phyloP scores from a whole-genome alignment of 2,888 invertebrate species.

The Campoplex nolae region DNA sequence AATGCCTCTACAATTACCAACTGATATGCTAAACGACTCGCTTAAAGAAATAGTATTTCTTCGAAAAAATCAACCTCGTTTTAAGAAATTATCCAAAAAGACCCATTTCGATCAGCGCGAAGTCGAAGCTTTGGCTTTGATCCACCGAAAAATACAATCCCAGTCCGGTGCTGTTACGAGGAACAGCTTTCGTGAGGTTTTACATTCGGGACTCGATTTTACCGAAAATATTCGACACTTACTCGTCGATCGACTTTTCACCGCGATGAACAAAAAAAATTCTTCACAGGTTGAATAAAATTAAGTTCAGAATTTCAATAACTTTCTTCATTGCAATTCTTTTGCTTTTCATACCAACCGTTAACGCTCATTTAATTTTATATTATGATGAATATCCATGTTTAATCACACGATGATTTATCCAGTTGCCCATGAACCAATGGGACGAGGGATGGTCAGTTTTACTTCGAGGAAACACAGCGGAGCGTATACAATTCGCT shows the following conservation, averaged over 20 bases:
- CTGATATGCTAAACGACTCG: conserved; percentile 76
- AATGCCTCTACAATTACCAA: conserved; percentile 78
- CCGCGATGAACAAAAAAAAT: conserved; percentile 74
- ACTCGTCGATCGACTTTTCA: conserved; percentile 79
- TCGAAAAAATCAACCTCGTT: conserved; percentile 74
- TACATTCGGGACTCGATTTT: conserved; percentile 80
- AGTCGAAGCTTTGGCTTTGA: conserved; percentile 79
- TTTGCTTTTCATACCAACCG: background rate
- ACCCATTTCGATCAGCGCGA: conserved; percentile 78
- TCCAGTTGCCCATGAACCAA: conserved; percentile 69
- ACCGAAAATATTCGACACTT: conserved; percentile 81
- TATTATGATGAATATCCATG: background rate
- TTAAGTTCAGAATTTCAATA: no score
- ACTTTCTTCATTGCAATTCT: background rate
- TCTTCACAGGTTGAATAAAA: conserved; percentile 70
- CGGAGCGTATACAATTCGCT: conserved; percentile 84
- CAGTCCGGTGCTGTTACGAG: conserved; percentile 76
- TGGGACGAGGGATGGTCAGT: conserved; percentile 85
- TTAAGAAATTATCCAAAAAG: conserved; percentile 74
- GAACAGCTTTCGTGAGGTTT: conserved; percentile 77
- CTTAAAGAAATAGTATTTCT: conserved; percentile 78
- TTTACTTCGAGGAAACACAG: conserved; percentile 85
- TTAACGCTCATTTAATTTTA: background rate
- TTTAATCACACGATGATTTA: background rate
- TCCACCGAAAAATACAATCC: conserved; percentile 78